Base-by-base conservation (phyloP, 2,888 invertebrate species). In the Melangyna quadrimaculata region DNA sequence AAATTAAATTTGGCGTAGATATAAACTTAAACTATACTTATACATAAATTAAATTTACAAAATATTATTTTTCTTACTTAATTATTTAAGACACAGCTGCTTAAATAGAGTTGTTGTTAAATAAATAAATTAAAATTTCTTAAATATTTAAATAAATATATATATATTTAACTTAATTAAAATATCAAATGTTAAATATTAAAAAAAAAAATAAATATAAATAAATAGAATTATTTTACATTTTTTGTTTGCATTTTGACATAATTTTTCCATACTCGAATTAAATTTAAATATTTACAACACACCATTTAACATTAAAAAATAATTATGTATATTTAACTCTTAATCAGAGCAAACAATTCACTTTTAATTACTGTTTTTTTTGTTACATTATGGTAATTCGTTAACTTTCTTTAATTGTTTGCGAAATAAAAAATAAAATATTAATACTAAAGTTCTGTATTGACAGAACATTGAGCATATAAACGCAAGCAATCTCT, bases 401-500 rank as follows among this genome's bases (percentile, higher is more conserved):
- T n/a, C n/a, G n/a, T n/a, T n/a, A n/a, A n/a, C n/a, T n/a, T n/a
- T n/a, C 10, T 10, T 35, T 32, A 32, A 6, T 9, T 17, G 12
- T 43, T 8, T 43, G 8, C 19, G 1, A 40, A 40, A 40, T 40
- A 7, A 35, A 35, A 35, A 35, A 35, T 4, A 12, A 14, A 37
- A 14, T 37, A 37, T 22, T 45, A 1, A 10, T 29, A 65, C 12
- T 69, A 80, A 43, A 92, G 93, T 89, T 95, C 95, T n/a, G 95
- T 95, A 89, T 95, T 94, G 71, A 95, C 93, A 71, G 93, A 93
- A 91, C 97, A 97, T 72, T 94, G 91, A 1, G 95, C 94, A 91
- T 96, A 96, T 1, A 94, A 90, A 84, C 93, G 90, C 1, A 94
- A 88, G 88, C 97, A 97, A 89, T 97, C 96, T 87, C 95, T 95